phyloP scores from a whole-genome alignment of 2,797 vertebrate genomes.

The Gobio occitaniae region DNA sequence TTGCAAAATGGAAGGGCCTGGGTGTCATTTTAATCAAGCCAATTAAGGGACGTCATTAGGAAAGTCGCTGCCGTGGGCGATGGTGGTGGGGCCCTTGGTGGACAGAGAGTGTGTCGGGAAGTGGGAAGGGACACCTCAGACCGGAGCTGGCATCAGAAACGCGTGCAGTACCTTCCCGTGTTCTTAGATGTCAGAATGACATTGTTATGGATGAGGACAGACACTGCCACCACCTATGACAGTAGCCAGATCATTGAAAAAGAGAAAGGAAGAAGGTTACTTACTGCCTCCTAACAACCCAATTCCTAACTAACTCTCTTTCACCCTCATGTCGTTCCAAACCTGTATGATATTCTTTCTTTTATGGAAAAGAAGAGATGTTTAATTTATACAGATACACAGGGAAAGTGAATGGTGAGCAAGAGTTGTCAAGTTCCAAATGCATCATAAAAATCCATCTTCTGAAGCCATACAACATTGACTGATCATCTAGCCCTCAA shows the following conservation, averaged over 20 bases:
- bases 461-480: not conserved
- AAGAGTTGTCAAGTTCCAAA: not conserved
- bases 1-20: conserved; percentile 16
- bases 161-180: conserved; percentile 68
- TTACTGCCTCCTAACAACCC: not conserved
- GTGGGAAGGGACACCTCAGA: conserved; percentile 7
- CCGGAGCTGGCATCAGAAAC: conserved; percentile 62
- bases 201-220: conserved; percentile 66
- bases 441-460: not conserved
- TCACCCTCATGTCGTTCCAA: not conserved
- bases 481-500: not conserved
- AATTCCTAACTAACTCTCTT: not conserved
- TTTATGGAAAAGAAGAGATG: not conserved
- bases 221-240: conserved; percentile 61
- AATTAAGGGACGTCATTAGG: conserved; percentile 42
- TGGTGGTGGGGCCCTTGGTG: conserved; percentile 6
- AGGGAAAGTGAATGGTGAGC: not conserved
- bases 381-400: not conserved
- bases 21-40: conserved; percentile 48
- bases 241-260: conserved; percentile 36
- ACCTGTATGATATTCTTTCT: not conserved
- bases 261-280: conserved; percentile 38
- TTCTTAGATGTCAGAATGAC: conserved; percentile 63
- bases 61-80: not conserved
- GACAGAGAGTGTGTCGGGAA: conserved; percentile 1